These are phyloP conservation scores for Chondrilla cf. caribensis DNA, from an alignment of 37 sponge, comb jelly and placozoan species.

Conservation along the genomic window DNA sequence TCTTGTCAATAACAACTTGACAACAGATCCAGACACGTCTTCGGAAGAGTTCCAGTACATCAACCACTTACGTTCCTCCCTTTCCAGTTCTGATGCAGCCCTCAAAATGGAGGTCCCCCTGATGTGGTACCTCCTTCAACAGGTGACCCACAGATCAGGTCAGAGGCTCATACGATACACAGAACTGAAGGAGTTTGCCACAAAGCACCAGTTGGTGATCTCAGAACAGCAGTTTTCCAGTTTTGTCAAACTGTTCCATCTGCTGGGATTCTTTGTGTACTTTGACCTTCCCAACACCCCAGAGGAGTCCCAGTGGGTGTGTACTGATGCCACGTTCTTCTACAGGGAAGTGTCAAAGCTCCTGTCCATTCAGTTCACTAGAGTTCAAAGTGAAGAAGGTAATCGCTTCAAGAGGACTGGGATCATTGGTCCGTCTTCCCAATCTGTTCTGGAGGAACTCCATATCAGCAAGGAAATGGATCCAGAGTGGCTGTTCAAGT, in stretches of 20 bases:
- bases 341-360: conserved; percentile 13
- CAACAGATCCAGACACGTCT: neutral
- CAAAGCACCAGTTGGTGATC: neutral
- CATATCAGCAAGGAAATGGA: neutral
- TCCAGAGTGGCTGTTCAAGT: neutral
- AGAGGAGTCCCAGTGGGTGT: neutral
- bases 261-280: conserved; percentile 15
- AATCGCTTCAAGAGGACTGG: neutral
- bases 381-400: too few species aligned
- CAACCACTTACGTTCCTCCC: neutral
- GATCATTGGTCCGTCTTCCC: neutral
- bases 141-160: neutral
- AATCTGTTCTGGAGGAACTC: neutral
- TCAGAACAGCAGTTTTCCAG: neutral
- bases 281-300: neutral
- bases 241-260: neutral
- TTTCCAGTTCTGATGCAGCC: neutral
- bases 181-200: neutral
- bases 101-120: neutral
- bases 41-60: neutral
- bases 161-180: neutral
- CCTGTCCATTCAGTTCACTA: conserved; percentile 4
- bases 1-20: neutral
- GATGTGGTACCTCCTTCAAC: neutral
- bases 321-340: conserved; percentile 13